Percentiles rank a stretch among this genome's conserved stretches.
phyloP scores from a whole-genome alignment of 2,113 vertebrate genomes.

The Arothron firmamentum region DNA sequence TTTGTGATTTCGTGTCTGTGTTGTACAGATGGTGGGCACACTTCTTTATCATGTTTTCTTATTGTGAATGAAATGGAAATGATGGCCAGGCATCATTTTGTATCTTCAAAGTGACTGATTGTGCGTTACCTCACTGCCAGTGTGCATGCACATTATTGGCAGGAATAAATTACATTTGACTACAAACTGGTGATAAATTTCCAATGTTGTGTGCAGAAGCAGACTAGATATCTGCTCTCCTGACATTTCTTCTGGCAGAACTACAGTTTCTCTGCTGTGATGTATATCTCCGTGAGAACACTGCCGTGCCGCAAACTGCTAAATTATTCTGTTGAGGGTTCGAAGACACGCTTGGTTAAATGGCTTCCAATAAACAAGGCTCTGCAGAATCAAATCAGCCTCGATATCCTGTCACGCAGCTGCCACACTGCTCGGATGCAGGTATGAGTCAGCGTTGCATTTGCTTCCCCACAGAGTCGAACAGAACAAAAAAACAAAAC shows the following conservation, averaged over 20 bases:
- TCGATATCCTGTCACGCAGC: slow-evolving; percentile 35
- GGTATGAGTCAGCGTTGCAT: slow-evolving; percentile 21
- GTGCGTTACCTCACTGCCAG: slow-evolving; percentile 1
- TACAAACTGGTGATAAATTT: slow-evolving; percentile 15
- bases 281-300: slow-evolving; percentile 28
- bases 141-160: neutral
- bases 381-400: slow-evolving; percentile 40
- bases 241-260: slow-evolving; percentile 30
- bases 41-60: slow-evolving; percentile 29
- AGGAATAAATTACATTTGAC: slow-evolving; percentile 22
- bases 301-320: slow-evolving; percentile 24
- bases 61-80: neutral
- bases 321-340: slow-evolving; percentile 46
- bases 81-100: slow-evolving; percentile 9
- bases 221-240: slow-evolving; percentile 29
- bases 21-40: slow-evolving; percentile 36
- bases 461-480: slow-evolving; percentile 32
- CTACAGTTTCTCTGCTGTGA: slow-evolving; percentile 10
- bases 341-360: slow-evolving; percentile 42
- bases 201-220: slow-evolving; percentile 12
- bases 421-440: slow-evolving; percentile 40
- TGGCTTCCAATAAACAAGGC: slow-evolving; percentile 48
- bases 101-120: slow-evolving; percentile 8
- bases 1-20: slow-evolving; percentile 34
- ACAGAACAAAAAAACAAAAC: neutral